Percentiles rank a stretch among this genome's conserved stretches.
phyloP scores from a whole-genome alignment of 2,888 invertebrate species.

The Orchestes rusci region DNA sequence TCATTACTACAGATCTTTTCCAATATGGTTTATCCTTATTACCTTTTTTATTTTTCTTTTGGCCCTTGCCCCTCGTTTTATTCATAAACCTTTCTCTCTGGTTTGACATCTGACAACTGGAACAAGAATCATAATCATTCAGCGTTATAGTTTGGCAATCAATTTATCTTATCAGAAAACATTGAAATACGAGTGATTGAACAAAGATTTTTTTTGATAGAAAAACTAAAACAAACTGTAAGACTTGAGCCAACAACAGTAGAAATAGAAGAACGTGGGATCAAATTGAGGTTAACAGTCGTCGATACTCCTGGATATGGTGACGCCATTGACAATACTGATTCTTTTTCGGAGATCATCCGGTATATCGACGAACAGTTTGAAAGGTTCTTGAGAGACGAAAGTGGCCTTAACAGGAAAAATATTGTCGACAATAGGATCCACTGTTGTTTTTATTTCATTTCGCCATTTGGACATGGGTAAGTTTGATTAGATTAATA shows the following conservation, averaged over 20 bases:
- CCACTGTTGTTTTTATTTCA: constrained; percentile 96
- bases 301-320: constrained; percentile 96
- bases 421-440: constrained; percentile 96
- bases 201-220: too few species aligned
- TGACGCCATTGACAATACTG: constrained; percentile 90
- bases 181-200: too few species aligned
- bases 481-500: constrained; percentile 46
- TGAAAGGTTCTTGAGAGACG: constrained; percentile 83
- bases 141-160: too few species aligned
- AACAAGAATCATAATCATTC: too few species aligned
- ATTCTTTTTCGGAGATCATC: constrained; percentile 90
- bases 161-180: too few species aligned
- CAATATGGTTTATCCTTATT: too few species aligned
- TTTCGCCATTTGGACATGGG: constrained; percentile 96
- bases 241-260: constrained; percentile 92
- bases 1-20: too few species aligned
- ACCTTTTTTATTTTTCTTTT: too few species aligned
- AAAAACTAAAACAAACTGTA: constrained; percentile 87
- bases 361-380: constrained; percentile 97
- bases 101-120: too few species aligned
- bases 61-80: too few species aligned
- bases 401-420: constrained; percentile 90
- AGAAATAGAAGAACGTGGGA: constrained; percentile 93
- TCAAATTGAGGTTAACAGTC: constrained; percentile 85
- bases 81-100: too few species aligned